Evolutionary conservation across 2,888 invertebrate genomes (phyloP), one percentile per base, ranked within the genome.

Genomic region (Hololepta plana): DNA sequence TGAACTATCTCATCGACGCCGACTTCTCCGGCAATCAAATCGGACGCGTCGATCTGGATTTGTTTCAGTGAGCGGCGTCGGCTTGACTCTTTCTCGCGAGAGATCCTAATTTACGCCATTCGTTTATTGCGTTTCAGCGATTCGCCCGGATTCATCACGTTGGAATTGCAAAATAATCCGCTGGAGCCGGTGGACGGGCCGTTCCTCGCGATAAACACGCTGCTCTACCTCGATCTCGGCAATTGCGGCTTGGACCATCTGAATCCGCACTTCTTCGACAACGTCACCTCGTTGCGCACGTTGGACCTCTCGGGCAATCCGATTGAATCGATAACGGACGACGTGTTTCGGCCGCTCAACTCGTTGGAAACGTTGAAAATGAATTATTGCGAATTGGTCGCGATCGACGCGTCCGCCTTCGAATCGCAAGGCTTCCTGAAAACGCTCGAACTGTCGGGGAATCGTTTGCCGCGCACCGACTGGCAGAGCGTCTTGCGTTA

Each of bases 291-390:
- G 7, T 50, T 75, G 11, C 69, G 65, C 32, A 68, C 64, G n/a
- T 49, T 75, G n/a, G 73, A 75, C 44, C 51, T 76, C 6, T 74
- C 74, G 3, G 59, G 66, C 31, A 76, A 76, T 47, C 72, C 74
- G 3, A 53, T 76, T 2, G 52, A 55, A 30, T 49, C 47, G 5
- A 53, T 75, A 23, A 62, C 65, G 22, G 53, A 62, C 1, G 65
- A 62, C 13, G 58, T 67, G 2, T 71, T 75, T 38, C 66, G 69
- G 37, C 62, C 67, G 9, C 51, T 75, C 19, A 62, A 60, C n/a
- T 68, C 67, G 41, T 51, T 75, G 14, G 72, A 73, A 39, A 64
- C 65, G 23, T 48, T 76, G 8, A 69, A 68, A 44, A 53, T 75
- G 27, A 71, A 71, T 41, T 57, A 63, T 34, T 75, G 75, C 45